Base-by-base conservation (phyloP, 2,888 invertebrate genomes). In the Sussaba pulchella region DNA sequence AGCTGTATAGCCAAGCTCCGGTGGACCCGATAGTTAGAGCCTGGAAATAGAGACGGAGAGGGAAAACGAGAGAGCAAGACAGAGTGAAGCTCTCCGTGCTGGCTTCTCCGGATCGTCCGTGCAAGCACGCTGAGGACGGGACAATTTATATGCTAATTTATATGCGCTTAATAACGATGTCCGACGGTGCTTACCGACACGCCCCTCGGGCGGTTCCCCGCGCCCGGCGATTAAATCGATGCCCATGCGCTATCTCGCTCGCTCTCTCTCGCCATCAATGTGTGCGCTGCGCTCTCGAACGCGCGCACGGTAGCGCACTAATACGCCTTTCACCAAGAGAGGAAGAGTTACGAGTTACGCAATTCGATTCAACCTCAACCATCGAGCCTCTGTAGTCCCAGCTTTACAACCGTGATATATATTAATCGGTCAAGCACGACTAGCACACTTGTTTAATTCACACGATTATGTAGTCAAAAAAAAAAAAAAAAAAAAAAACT, bases 91-190 rank as follows among this genome's bases (percentile, higher is more conserved):
- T 67, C 59, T 70, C 50, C 45, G 39, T 17, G 24, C 36, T 61
- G 78, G 52, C 70, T 70, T 76, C 71, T 78, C 72, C 64, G 21
- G 19, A 45, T 61, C 77, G 73, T 78, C 78, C 75, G 73, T 82
- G 81, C 73, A 76, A 81, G 81, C 69, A 74, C 83, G 76, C 84
- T 83, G 85, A 86, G 85, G 80, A 83, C 85, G 84, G 88, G 86
- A 91, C 92, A 92, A 92, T 92, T 91, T 92, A 91, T 92, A 92
- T 92, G 92, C 91, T 91, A 92, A 92, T 92, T 91, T 91, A 91
- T 91, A 90, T 91, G 89, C 91, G 90, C 89, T 91, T 92, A 92
- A 91, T 92, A 92, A 92, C 91, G 90, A 91, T 92, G 91, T 91
- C 91, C 90, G 87, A 90, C 90, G 89, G 89, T 88, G 89, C 90